These are phyloP conservation scores for Chromoteleia sp. DNA, from an alignment of 2,888 invertebrate genomes.

Conservation along the genomic window DNA sequence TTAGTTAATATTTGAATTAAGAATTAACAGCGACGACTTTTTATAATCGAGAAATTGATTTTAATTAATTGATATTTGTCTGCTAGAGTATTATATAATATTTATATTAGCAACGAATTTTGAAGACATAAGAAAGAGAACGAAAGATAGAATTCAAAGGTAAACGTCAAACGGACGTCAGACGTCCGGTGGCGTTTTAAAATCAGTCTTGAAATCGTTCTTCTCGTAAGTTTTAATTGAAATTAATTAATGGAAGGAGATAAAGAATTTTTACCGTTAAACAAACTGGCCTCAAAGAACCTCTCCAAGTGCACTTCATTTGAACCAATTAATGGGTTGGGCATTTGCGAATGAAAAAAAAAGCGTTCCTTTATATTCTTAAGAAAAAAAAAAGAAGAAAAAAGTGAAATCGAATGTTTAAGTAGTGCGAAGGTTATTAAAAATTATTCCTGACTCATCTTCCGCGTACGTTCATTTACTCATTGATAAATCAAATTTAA, in stretches of 20 bases:
- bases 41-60: no score
- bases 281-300: conserved; percentile 23
- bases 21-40: no score
- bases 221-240: conserved; percentile 32
- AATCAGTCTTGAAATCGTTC: conserved; percentile 32
- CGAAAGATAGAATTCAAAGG: background rate
- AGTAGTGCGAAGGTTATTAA: no score
- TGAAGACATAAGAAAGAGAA: background rate
- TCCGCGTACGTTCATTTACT: background rate
- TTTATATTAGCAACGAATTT: no score
- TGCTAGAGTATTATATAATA: background rate
- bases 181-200: conserved; percentile 18
- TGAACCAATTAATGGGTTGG: conserved; percentile 14
- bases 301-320: conserved; percentile 13
- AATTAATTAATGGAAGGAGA: conserved; percentile 25
- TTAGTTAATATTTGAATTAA: no score
- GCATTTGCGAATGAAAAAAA: background rate
- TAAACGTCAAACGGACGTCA: conserved; percentile 9
- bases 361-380: background rate
- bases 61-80: background rate
- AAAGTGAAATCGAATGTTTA: no score
- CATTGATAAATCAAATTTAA: no score
- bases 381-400: no score
- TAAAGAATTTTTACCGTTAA: conserved; percentile 32
- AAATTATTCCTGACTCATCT: no score